Conservation (phyloP, 2,888 invertebrate species). For the Suillia variegata region DNA sequence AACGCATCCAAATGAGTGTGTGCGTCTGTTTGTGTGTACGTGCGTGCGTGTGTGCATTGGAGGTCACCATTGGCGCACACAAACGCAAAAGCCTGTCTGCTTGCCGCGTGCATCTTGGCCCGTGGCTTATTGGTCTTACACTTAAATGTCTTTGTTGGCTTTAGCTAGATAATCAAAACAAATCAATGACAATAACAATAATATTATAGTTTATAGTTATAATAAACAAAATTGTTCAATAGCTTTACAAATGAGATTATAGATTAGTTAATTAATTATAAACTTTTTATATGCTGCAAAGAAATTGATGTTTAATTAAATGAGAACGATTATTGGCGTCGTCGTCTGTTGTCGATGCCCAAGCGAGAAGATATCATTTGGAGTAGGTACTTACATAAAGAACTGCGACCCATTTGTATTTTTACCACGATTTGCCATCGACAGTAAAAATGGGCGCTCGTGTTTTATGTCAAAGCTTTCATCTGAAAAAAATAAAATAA, state of each 20-base stretch:
- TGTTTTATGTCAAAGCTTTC: conserved; percentile 90
- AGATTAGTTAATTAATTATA: too few relatives aligned
- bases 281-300: conserved; percentile 40
- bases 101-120: too few relatives aligned
- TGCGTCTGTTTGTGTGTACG: too few relatives aligned
- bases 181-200: conserved; percentile 53
- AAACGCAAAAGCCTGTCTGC: too few relatives aligned
- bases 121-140: too few relatives aligned
- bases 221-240: conserved; percentile 22
- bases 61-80: too few relatives aligned
- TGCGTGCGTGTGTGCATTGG: too few relatives aligned
- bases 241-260: conserved; percentile 32
- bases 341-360: neutral
- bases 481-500: conserved; percentile 75
- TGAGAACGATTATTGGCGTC: conserved; percentile 24
- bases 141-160: too few relatives aligned
- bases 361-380: neutral
- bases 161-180: conserved; percentile 45
- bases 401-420: conserved; percentile 99
- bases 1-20: too few relatives aligned
- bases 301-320: conserved; percentile 30
- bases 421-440: conserved; percentile 98
- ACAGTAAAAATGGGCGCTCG: conserved; percentile 87
- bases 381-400: conserved; percentile 86
- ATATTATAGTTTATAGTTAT: conserved; percentile 17